Evolutionary conservation across 2,113 vertebrate species (phyloP), one percentile per base, ranked within the genome.

Genomic region (Enhydra lutris): DNA sequence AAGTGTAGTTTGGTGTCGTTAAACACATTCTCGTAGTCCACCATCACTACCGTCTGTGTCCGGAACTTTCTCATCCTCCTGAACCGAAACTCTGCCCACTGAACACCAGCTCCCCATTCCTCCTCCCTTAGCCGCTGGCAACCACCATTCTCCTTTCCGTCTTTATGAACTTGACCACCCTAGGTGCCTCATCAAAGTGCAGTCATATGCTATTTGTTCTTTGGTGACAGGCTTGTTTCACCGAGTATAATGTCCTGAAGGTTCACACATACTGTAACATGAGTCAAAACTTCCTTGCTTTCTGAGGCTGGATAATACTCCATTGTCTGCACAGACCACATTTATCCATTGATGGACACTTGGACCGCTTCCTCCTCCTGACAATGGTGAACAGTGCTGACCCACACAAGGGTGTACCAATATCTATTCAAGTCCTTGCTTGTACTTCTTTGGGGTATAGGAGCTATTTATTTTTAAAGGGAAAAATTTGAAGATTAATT

Each of bases 381-480:
- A 23, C 78, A 26, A 1, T 23, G 34, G 42, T n/a, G 42, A 52
- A 9, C 4, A 29, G 17, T 24, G 50, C 36, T 20, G 5, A 17
- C n/a, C 2, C 74, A 63, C 57, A 6, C 31, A 0, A 3, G 52
- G 42, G 4, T 67, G 15, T 67, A 23, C 50, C 86, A 1, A 14
- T 82, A 14, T 81, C 55, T 45, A 20, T 45, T n/a, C 1, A 4
- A 47, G 79, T 31, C 45, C 34, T 45, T 63, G 6, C 29, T 82
- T 91, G 95, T 18, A 7, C n/a, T 85, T 69, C 78, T 50, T 23
- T 39, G 23, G 47, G 50, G n/a, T 81, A 34, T 20, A n/a, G 52
- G 52, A 85, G 29, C 45, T n/a, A 61, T 57, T 78, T 92, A 39
- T 42, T 89, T 97, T 89, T 81, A 86, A 96, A 83, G 80, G 55